phyloP scores from a whole-genome alignment of 2,888 invertebrate species.

The Tridacna gigas region DNA sequence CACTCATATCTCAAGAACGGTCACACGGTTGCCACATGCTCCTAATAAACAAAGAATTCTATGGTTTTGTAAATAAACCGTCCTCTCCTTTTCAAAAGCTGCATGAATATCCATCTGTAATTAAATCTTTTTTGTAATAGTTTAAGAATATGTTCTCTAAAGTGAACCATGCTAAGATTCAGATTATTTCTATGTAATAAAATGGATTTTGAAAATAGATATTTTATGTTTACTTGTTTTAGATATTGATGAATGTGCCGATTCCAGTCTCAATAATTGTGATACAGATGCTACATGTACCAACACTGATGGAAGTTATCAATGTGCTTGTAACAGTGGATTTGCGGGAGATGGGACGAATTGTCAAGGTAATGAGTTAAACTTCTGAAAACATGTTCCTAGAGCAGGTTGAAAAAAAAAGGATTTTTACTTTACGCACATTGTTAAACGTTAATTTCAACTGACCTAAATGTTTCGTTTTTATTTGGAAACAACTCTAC shows the following conservation, averaged over 20 bases:
- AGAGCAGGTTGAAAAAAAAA: too few species aligned
- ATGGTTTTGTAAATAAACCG: background rate
- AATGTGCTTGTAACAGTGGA: background rate
- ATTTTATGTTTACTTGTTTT: background rate
- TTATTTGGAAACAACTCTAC: too few species aligned
- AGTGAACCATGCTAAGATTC: too few species aligned
- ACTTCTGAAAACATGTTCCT: too few species aligned
- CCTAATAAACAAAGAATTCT: background rate
- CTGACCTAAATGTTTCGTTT: too few species aligned
- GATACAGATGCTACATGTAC: background rate
- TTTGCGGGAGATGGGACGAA: background rate
- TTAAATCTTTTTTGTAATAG: too few species aligned
- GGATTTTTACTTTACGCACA: too few species aligned
- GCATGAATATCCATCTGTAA: background rate
- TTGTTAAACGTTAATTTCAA: background rate
- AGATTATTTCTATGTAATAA: too few species aligned
- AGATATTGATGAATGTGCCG: constrained; percentile 5
- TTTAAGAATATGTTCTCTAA: too few species aligned
- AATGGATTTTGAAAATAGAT: too few species aligned
- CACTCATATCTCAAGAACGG: too few species aligned
- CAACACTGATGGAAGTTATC: background rate
- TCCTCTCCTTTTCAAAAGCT: background rate
- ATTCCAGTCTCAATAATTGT: background rate
- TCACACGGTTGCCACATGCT: background rate
- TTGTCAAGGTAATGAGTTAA: background rate